A percentile compares a stretch with the other conserved stretches of the same genome.
These are phyloP conservation scores for Drosophila niveifrons DNA, from an alignment of 2,888 invertebrate genomes.

Conservation along the genomic window DNA sequence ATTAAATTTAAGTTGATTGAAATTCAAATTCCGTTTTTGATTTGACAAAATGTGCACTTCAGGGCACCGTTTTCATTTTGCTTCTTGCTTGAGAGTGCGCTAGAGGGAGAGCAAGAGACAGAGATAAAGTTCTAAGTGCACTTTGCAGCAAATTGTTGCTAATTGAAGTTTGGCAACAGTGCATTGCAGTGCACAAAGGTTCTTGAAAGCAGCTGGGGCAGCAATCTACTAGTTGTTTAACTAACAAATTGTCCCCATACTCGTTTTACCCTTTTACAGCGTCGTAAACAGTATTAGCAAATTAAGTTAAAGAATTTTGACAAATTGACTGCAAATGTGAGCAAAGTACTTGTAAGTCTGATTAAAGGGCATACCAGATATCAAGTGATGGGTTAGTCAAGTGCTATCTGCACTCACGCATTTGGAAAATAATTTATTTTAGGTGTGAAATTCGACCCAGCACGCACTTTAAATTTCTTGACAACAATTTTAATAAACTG, in stretches of 20 bases:
- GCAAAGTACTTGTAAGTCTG: background rate
- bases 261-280: background rate
- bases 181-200: conserved; percentile 14
- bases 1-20: conserved; percentile 78
- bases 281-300: conserved; percentile 12
- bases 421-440: no score
- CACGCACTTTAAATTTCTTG: no score
- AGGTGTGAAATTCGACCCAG: no score
- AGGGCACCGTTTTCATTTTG: conserved; percentile 5
- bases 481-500: no score
- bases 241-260: conserved; percentile 9
- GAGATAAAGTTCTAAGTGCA: conserved; percentile 51
- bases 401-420: background rate
- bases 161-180: conserved; percentile 57
- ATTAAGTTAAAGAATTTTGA: conserved; percentile 7
- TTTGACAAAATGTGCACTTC: conserved; percentile 70
- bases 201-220: conserved; percentile 20
- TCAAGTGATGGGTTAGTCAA: background rate
- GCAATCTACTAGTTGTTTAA: conserved; percentile 32
- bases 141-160: conserved; percentile 63
- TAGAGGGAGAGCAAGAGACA: background rate
- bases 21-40: conserved; percentile 74
- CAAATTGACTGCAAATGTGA: conserved; percentile 9
- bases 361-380: background rate
- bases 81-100: background rate